These are phyloP conservation scores for Dysmachus trigonus DNA, from an alignment of 2,888 invertebrate genomes.

Conservation along the genomic window DNA sequence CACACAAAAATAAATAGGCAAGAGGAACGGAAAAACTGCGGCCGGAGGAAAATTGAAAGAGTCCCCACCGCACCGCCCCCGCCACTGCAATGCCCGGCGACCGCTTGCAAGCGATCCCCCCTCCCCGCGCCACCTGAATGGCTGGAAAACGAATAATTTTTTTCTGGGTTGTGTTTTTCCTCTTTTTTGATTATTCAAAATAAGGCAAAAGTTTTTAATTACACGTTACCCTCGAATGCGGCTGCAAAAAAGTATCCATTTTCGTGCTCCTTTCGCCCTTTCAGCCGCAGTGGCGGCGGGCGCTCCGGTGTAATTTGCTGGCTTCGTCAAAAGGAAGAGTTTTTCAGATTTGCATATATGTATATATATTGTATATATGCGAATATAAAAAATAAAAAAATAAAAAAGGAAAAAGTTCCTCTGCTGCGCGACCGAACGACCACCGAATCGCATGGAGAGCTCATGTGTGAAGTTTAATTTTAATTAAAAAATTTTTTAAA, in stretches of 20 bases:
- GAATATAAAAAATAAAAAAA: too few relatives aligned
- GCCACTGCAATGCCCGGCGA: not conserved
- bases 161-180: too few relatives aligned
- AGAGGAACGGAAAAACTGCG: not conserved
- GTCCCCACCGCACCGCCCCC: not conserved
- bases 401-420: slow-evolving; percentile 28
- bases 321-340: slow-evolving; percentile 41
- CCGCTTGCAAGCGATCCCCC: slow-evolving; percentile 8
- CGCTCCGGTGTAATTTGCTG: slow-evolving; percentile 42
- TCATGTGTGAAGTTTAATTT: slow-evolving; percentile 47
- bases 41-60: slow-evolving; percentile 39
- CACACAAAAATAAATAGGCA: not conserved
- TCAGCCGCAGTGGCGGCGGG: not conserved
- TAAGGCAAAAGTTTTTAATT: slow-evolving; percentile 49
- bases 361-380: too few relatives aligned
- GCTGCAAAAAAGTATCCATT: slow-evolving; percentile 45
- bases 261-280: slow-evolving; percentile 29
- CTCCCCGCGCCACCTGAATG: slow-evolving; percentile 42
- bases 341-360: slow-evolving; percentile 22
- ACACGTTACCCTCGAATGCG: slow-evolving; percentile 47
- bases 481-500: slow-evolving; percentile 49
- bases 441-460: not conserved
- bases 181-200: slow-evolving; percentile 37
- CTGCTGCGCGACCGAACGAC: not conserved
- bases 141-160: slow-evolving; percentile 35